Base-by-base conservation (phyloP, 2,888 invertebrate genomes). In the Callimorpha dominula region DNA sequence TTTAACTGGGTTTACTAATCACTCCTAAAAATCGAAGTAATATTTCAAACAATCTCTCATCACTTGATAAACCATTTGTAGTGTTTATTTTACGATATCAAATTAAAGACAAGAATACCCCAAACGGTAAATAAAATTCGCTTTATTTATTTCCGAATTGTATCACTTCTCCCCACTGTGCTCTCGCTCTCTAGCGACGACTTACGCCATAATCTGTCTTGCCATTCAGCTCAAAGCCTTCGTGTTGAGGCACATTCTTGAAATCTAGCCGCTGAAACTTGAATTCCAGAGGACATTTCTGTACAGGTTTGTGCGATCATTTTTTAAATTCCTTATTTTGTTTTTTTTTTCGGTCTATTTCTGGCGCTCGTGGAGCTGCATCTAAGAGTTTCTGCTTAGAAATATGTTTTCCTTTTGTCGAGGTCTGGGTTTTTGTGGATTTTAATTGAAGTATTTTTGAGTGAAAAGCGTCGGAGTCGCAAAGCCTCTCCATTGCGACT, bases 181-280 rank as follows among this genome's bases (percentile, higher is more conserved):
- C 78, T 74, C 78, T 78, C 77, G 81, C 80, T 83, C 85, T 81
- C 82, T 77, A 78, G 75, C 75, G 78, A 81, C 84, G 85, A 85
- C 88, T 88, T 87, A 88, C 77, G 78, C 81, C 82, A 83, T 89
- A 89, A 89, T 89, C 89, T 88, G 84, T 84, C 86, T 86, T 84
- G 85, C 85, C 84, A 86, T 88, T 87, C 88, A 85, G 78, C 81
- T 84, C 84, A 85, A 84, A 83, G 87, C 81, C 76, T 74, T 67
- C 85, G 80, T 80, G 82, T 85, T 83, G 87, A 85, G 83, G 84
- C 85, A 84, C 81, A 83, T 86, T 86, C 86, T 86, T 86, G 86
- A 87, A 88, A 87, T 84, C 83, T 82, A 81, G 82, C 76, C 78
- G 79, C 75, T 78, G 78, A 75, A 82, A 76, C 79, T 81, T 82